phyloP scores from a whole-genome alignment of 2,797 vertebrate species.

The Ceryle rudis region DNA sequence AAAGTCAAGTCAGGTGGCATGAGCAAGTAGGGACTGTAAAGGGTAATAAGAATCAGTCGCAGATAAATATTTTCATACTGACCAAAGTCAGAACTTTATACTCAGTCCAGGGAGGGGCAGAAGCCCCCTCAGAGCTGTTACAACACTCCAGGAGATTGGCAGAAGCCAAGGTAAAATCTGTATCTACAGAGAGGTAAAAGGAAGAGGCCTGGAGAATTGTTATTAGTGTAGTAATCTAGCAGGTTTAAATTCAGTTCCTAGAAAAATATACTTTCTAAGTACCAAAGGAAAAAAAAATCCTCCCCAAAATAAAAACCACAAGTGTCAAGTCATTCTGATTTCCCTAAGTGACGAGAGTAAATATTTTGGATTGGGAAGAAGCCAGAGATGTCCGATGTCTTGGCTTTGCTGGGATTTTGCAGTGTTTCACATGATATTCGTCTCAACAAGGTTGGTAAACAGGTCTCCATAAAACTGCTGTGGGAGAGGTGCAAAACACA shows the following conservation, averaged over 20 bases:
- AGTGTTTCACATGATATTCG: neutral
- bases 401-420: neutral
- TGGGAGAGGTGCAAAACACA: neutral
- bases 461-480: neutral
- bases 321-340: neutral
- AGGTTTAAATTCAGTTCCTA: neutral
- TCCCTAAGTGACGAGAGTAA: neutral
- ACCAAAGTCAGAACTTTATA: neutral
- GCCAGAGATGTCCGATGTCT: neutral
- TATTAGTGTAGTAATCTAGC: neutral
- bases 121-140: neutral
- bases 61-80: neutral
- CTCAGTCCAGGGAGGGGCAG: neutral
- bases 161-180: neutral
- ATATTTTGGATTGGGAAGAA: neutral
- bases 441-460: neutral
- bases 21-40: neutral
- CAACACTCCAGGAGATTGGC: neutral
- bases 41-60: neutral
- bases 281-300: neutral
- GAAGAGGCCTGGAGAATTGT: neutral
- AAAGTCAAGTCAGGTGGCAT: accelerated
- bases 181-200: neutral
- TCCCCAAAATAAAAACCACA: neutral
- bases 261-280: neutral